Evolutionary conservation across 2,888 invertebrate species (phyloP).

Genomic region (Drosophila anomelani): DNA sequence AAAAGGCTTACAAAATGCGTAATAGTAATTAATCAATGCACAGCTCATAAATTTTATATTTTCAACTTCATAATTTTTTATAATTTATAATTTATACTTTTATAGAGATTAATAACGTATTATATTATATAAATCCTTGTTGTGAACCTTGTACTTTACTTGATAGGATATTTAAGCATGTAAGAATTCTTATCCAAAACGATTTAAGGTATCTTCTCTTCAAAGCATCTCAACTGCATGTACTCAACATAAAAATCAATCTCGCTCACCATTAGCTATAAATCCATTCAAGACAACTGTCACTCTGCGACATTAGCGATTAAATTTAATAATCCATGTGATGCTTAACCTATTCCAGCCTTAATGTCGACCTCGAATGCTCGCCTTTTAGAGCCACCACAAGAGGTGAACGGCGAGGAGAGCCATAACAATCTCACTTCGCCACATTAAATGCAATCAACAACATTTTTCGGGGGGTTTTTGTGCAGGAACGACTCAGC

Average conservation of each 20-base stretch:
- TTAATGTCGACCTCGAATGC: constrained; percentile 55
- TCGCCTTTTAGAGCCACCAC: constrained; percentile 23
- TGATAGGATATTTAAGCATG: not conserved
- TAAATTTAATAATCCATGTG: constrained; percentile 64
- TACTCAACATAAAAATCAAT: constrained; percentile 5
- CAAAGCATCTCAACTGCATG: not conserved
- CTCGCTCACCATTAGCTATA: constrained; percentile 8
- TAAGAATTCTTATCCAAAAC: not conserved
- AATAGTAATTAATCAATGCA: not conserved
- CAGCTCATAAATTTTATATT: not conserved
- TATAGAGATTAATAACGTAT: no score
- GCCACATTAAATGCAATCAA: constrained; percentile 46
- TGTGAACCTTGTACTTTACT: not conserved
- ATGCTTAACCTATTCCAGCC: constrained; percentile 60
- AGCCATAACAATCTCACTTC: constrained; percentile 65
- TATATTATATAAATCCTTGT: no score
- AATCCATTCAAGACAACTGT: constrained; percentile 21
- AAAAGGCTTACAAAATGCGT: not conserved
- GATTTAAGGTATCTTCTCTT: not conserved
- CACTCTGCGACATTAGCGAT: constrained; percentile 46
- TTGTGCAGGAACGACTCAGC: constrained; percentile 59
- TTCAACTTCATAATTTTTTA: no score
- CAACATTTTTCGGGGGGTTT: constrained; percentile 30
- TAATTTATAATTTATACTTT: no score
- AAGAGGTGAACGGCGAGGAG: constrained; percentile 1